Evolutionary conservation across 2,797 vertebrate species (phyloP).

Genomic region (Dryobates pubescens): DNA sequence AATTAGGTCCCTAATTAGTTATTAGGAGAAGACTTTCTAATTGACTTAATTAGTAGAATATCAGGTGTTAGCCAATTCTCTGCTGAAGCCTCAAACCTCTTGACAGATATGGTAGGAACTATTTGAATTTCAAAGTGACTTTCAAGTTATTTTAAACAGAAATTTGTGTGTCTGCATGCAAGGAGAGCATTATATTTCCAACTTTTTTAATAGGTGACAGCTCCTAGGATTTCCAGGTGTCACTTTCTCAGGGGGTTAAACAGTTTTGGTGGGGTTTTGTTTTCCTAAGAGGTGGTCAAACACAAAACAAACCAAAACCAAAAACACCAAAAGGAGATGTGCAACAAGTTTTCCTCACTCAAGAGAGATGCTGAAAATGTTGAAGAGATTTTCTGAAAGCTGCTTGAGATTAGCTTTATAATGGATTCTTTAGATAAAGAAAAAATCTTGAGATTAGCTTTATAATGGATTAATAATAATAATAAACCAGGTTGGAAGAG

Average conservation of each 20-base stretch:
- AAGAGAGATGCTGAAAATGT: not conserved
- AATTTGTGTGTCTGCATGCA: not conserved
- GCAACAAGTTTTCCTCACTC: not conserved
- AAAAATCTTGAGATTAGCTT: not conserved
- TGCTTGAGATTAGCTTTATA: not conserved
- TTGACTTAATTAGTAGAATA: not conserved
- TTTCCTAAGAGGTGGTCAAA: not conserved
- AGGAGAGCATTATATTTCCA: not conserved
- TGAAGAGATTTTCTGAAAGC: slow-evolving; percentile 16
- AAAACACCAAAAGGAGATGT: not conserved
- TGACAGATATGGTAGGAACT: not conserved
- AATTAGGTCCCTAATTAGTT: not conserved
- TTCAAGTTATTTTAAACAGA: slow-evolving; percentile 25
- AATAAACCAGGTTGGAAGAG: too few species aligned
- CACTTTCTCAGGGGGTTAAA: not conserved
- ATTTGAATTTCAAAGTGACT: slow-evolving; percentile 35
- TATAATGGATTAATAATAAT: not conserved
- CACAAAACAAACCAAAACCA: too few species aligned
- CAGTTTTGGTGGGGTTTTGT: not conserved
- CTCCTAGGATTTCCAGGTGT: not conserved
- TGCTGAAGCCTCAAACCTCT: not conserved
- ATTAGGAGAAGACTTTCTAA: not conserved
- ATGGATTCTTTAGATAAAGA: too few species aligned
- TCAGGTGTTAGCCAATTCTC: not conserved
- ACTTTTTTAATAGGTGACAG: not conserved